Evolutionary conservation across 2,113 vertebrate genomes (phyloP).

Genomic region (Verasper variegatus): DNA sequence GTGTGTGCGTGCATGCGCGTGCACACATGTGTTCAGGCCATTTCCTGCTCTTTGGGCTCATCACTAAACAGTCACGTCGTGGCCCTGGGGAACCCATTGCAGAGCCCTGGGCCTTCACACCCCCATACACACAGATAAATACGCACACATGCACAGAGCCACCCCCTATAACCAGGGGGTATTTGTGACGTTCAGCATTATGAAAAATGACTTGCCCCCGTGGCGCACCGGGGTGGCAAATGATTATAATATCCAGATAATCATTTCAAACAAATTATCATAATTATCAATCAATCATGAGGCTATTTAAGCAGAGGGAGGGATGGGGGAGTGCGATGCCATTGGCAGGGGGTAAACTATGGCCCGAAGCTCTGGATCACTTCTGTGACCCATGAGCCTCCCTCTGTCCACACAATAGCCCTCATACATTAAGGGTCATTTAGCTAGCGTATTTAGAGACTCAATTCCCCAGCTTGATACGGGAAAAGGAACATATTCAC

Average conservation of each 20-base stretch:
- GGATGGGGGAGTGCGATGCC: slow-evolving; percentile 48
- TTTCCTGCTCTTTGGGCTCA: slow-evolving; percentile 23
- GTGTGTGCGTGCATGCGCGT: too few species aligned
- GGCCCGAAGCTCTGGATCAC: slow-evolving; percentile 76
- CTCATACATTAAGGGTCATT: slow-evolving; percentile 88
- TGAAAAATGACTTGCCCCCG: slow-evolving; percentile 79
- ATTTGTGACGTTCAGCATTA: slow-evolving; percentile 79
- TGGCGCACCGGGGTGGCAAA: slow-evolving; percentile 76
- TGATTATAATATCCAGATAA: slow-evolving; percentile 91
- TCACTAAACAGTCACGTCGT: slow-evolving; percentile 35
- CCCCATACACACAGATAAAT: slow-evolving; percentile 12
- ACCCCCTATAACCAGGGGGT: slow-evolving; percentile 80
- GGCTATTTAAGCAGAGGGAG: slow-evolving; percentile 76
- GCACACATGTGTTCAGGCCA: neutral
- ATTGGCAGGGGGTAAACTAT: slow-evolving; percentile 78
- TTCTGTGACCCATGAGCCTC: slow-evolving; percentile 89
- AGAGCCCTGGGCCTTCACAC: slow-evolving; percentile 4
- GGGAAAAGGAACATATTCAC: slow-evolving; percentile 33
- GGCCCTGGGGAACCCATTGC: slow-evolving; percentile 16
- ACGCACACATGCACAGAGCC: slow-evolving; percentile 31
- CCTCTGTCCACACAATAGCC: slow-evolving; percentile 86
- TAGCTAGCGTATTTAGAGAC: slow-evolving; percentile 76
- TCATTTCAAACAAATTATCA: slow-evolving; percentile 96
- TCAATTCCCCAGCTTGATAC: slow-evolving; percentile 74
- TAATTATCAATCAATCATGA: slow-evolving; percentile 97